Percentiles rank a stretch among this genome's conserved stretches.
Evolutionary conservation across 1,140 invertebrate species (phyloP).

Genomic region (Magallana angulata): DNA sequence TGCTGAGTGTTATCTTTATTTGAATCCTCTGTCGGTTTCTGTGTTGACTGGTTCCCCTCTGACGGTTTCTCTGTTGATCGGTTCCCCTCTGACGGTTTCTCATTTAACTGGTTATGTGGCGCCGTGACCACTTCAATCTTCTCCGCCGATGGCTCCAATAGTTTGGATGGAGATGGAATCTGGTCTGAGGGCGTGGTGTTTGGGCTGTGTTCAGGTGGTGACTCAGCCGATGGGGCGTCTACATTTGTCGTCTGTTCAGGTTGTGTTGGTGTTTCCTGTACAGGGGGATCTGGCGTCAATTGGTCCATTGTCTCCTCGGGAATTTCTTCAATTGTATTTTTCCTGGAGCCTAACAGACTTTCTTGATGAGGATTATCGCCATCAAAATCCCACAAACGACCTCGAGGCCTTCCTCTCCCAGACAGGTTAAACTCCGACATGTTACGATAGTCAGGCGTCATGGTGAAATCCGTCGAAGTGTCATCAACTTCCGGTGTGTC

Average conservation of each 20-base stretch:
- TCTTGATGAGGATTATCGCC: not conserved
- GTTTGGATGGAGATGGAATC: not conserved
- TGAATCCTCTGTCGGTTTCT: not conserved
- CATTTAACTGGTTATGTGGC: not conserved
- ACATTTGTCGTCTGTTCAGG: too few species aligned
- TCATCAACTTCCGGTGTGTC: not conserved
- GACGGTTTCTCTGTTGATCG: not conserved
- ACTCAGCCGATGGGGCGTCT: not conserved
- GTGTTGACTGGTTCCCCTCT: too few species aligned
- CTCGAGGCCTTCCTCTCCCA: not conserved
- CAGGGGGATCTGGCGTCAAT: not conserved
- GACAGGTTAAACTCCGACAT: conserved; percentile 26
- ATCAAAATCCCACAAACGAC: conserved; percentile 4
- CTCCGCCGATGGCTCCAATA: not conserved
- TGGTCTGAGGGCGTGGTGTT: not conserved
- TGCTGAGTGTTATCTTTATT: not conserved
- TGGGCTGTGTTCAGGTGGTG: not conserved
- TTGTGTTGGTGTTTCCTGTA: not conserved
- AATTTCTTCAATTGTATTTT: conserved; percentile 25
- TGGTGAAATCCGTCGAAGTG: not conserved
- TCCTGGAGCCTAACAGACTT: not conserved
- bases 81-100: not conserved
- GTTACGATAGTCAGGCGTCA: conserved; percentile 35
- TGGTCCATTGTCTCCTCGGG: conserved; percentile 16
- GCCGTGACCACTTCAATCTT: not conserved